A percentile compares a stretch with the other conserved stretches of the same genome.
These are phyloP conservation scores for Aquatica leii DNA, from an alignment of 2,888 invertebrate species.

Conservation along the genomic window DNA sequence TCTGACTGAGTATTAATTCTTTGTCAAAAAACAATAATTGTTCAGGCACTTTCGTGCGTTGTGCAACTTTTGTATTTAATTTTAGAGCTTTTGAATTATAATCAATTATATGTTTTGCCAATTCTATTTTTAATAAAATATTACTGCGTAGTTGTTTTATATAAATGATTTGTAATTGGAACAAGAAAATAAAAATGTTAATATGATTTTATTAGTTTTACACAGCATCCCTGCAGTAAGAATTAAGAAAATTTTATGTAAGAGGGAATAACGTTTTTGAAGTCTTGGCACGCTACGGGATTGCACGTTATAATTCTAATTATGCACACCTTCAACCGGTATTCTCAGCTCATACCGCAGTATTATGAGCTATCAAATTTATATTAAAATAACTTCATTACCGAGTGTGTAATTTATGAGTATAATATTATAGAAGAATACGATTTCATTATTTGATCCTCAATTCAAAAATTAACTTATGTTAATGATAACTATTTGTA, in stretches of 20 bases:
- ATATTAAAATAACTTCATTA: conserved; percentile 38
- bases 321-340: conserved; percentile 30
- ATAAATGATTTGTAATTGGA: no score
- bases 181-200: no score
- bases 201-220: no score
- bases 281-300: conserved; percentile 18
- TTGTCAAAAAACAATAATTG: no score
- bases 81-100: no score
- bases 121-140: no score
- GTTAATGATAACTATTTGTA: conserved; percentile 9
- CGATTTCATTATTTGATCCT: conserved; percentile 13
- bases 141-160: no score
- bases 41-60: no score
- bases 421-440: conserved; percentile 10
- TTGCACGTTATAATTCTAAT: conserved; percentile 14
- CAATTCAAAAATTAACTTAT: conserved; percentile 11
- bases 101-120: no score
- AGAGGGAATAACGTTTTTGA: conserved; percentile 7
- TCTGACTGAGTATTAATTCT: no score
- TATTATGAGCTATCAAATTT: conserved; percentile 34
- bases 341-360: conserved; percentile 29
- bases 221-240: conserved; percentile 6
- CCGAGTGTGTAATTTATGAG: conserved; percentile 19
- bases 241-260: conserved; percentile 7
- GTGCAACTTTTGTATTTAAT: no score